Percentiles rank a stretch among this genome's conserved stretches.
phyloP scores from a whole-genome alignment of 2,797 vertebrate genomes.

The Coranthus polyacanthus region DNA sequence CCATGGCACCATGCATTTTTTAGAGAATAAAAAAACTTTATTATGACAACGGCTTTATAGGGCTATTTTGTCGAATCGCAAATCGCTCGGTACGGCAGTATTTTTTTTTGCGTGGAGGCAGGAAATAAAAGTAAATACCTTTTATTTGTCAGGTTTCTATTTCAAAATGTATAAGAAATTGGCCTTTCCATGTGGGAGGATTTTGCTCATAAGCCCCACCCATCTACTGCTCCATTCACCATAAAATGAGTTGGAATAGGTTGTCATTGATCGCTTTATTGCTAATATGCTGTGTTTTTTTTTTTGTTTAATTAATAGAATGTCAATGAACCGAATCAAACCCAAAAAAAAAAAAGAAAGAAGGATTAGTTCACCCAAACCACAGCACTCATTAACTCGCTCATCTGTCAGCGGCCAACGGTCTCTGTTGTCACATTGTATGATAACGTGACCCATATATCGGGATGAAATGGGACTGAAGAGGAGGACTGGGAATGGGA shows the following conservation, averaged over 20 bases:
- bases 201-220: background rate
- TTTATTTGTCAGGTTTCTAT: too few relatives aligned
- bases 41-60: conserved; percentile 1
- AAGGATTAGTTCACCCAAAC: conserved; percentile 38
- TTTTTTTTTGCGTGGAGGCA: too few relatives aligned
- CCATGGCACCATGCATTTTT: background rate
- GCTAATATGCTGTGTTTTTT: background rate
- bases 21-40: background rate
- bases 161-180: too few relatives aligned
- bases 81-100: too few relatives aligned
- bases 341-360: conserved; percentile 2
- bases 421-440: conserved; percentile 52
- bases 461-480: conserved; percentile 63
- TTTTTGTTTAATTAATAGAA: background rate
- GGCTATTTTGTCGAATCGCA: too few relatives aligned
- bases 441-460: conserved; percentile 71
- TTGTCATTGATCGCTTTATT: too few relatives aligned
- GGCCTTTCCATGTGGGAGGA: too few relatives aligned
- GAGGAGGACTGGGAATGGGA: conserved; percentile 68
- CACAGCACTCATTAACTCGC: conserved; percentile 39
- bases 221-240: background rate
- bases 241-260: too few relatives aligned
- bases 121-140: too few relatives aligned
- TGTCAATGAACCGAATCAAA: conserved; percentile 3
- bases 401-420: conserved; percentile 30